A percentile compares a stretch with the other conserved stretches of the same genome.
phyloP scores from a whole-genome alignment of 2,797 vertebrate genomes.

The Sebastes oblongus region DNA sequence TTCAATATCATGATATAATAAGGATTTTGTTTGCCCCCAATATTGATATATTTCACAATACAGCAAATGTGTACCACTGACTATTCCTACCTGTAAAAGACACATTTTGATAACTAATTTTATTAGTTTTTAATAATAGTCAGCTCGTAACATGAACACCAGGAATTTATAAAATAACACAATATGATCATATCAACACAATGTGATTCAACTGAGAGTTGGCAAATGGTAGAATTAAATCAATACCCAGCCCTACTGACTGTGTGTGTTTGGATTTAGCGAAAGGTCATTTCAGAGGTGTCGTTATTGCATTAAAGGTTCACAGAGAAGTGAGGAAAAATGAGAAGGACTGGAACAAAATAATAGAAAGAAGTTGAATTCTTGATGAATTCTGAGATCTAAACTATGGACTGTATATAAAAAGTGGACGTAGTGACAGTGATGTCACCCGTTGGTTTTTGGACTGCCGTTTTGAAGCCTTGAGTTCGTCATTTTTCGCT shows the following conservation, averaged over 20 bases:
- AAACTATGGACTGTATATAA: background rate
- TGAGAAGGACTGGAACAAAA: background rate
- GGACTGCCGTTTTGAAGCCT: background rate
- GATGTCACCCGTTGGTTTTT: background rate
- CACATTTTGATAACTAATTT: background rate
- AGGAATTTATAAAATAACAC: background rate
- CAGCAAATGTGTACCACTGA: background rate
- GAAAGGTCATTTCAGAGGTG: background rate
- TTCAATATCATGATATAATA: background rate
- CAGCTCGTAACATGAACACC: background rate
- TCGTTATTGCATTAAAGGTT: background rate
- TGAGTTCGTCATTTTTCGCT: background rate
- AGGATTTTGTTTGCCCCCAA: background rate
- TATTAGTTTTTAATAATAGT: background rate
- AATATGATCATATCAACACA: background rate
- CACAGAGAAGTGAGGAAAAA: background rate
- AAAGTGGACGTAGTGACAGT: background rate
- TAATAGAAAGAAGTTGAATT: background rate
- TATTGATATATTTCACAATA: background rate
- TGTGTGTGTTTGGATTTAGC: background rate
- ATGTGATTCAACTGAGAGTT: background rate
- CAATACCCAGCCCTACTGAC: background rate
- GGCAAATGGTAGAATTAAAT: background rate
- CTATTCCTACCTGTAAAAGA: background rate
- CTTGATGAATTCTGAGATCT: background rate